Percentiles rank a stretch among this genome's conserved stretches.
phyloP scores from a whole-genome alignment of 64 coral and sea anemone species.

The Dendronephthya gigantea region DNA sequence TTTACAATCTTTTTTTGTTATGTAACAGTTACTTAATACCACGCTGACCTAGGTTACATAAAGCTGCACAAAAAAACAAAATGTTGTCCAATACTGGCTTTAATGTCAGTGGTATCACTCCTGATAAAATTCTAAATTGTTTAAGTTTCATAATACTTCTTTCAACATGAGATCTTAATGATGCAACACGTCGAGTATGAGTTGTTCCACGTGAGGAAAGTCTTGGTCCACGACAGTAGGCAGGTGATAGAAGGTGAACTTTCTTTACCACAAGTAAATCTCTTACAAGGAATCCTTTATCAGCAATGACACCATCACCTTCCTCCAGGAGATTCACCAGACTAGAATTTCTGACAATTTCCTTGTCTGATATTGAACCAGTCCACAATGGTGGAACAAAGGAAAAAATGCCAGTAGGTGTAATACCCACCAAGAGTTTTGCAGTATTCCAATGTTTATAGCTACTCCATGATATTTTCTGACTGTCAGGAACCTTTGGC shows the following conservation, averaged over 20 bases:
- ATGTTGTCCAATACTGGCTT: slow-evolving; percentile 62
- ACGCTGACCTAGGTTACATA: slow-evolving; percentile 33
- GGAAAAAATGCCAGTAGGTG: slow-evolving; percentile 53
- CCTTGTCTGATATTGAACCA: slow-evolving; percentile 43
- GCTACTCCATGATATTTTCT: slow-evolving; percentile 19
- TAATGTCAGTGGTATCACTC: slow-evolving; percentile 43
- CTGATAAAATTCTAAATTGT: slow-evolving; percentile 51
- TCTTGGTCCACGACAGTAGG: not conserved
- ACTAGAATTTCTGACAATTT: slow-evolving; percentile 36
- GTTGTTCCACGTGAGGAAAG: too few species aligned
- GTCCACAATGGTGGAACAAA: slow-evolving; percentile 58
- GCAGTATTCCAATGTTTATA: slow-evolving; percentile 52
- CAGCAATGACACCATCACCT: slow-evolving; percentile 60
- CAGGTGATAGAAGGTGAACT: not conserved
- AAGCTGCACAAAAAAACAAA: slow-evolving; percentile 35
- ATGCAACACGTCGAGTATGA: slow-evolving; percentile 22
- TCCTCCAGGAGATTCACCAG: slow-evolving; percentile 39
- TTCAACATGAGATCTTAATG: slow-evolving; percentile 53
- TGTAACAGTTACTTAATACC: slow-evolving; percentile 25
- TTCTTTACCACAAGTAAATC: not conserved
- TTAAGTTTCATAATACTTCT: slow-evolving; percentile 53
- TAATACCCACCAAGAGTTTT: slow-evolving; percentile 49
- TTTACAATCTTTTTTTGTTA: not conserved
- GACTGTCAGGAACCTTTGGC: not conserved
- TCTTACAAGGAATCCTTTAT: slow-evolving; percentile 55